These are phyloP conservation scores for Boulengeromyrus knoepffleri DNA, from an alignment of 2,113 vertebrate species.

Conservation along the genomic window DNA sequence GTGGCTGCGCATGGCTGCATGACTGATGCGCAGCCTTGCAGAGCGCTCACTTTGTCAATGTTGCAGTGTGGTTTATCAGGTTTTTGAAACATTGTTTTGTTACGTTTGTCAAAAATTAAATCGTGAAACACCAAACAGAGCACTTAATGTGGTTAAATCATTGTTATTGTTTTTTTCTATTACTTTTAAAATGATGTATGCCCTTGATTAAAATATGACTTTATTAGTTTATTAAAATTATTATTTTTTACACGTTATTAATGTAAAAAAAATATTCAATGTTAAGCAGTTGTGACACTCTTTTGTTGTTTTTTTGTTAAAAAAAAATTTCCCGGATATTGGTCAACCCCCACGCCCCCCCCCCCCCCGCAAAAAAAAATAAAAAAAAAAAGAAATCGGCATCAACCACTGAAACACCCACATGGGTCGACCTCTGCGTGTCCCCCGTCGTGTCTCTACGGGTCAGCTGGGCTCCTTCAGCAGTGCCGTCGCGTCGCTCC, in stretches of 20 bases:
- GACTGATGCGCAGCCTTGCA: background rate
- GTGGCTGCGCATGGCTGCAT: no score
- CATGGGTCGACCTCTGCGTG: background rate
- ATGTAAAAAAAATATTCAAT: background rate
- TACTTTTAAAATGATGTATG: background rate
- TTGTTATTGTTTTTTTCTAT: background rate
- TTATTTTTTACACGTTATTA: background rate
- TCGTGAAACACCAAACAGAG: background rate
- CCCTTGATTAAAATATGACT: background rate
- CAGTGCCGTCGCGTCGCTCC: background rate
- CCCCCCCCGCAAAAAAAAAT: no score
- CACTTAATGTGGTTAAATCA: background rate
- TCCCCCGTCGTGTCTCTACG: background rate
- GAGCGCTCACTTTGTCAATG: background rate
- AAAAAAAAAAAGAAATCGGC: no score
- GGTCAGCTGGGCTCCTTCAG: background rate
- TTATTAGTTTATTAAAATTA: no score
- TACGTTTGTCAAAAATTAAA: background rate
- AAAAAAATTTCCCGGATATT: background rate
- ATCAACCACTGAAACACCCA: background rate
- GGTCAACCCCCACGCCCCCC: no score
- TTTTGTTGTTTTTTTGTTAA: background rate
- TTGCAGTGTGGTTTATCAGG: background rate
- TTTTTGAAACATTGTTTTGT: background rate
- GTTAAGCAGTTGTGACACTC: background rate